These are phyloP conservation scores for Myotis vivesi DNA, from an alignment of 2,797 vertebrate genomes.

Conservation along the genomic window DNA sequence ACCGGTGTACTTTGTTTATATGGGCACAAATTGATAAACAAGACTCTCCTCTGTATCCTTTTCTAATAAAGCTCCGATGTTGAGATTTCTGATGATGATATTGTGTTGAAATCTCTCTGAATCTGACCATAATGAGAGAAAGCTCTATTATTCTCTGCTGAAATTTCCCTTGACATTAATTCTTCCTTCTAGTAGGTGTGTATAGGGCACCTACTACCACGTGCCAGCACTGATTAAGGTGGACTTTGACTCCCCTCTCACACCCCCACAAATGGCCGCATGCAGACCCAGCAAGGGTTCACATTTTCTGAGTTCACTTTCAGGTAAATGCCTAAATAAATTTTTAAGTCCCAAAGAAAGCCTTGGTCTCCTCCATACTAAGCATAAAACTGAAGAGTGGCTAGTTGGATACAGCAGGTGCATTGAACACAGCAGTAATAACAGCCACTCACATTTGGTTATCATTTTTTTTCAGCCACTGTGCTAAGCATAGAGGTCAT, in stretches of 20 bases:
- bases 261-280: not conserved
- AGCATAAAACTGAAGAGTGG: not conserved
- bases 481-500: not conserved
- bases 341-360: not conserved
- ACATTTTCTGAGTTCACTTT: not conserved
- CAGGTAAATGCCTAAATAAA: not conserved
- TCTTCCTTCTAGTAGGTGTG: not conserved
- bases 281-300: not conserved
- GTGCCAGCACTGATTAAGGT: not conserved
- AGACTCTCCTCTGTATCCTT: not conserved
- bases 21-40: not conserved
- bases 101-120: not conserved
- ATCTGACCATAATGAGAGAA: not conserved
- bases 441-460: not conserved
- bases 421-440: not conserved
- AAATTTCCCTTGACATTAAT: not conserved
- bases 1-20: not conserved
- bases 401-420: not conserved
- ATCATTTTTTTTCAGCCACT: not conserved
- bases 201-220: not conserved
- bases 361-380: not conserved
- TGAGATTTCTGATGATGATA: not conserved
- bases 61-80: not conserved
- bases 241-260: not conserved
- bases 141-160: not conserved